Evolutionary conservation across 2,888 invertebrate genomes (phyloP).

Genomic region (Phortica magna): DNA sequence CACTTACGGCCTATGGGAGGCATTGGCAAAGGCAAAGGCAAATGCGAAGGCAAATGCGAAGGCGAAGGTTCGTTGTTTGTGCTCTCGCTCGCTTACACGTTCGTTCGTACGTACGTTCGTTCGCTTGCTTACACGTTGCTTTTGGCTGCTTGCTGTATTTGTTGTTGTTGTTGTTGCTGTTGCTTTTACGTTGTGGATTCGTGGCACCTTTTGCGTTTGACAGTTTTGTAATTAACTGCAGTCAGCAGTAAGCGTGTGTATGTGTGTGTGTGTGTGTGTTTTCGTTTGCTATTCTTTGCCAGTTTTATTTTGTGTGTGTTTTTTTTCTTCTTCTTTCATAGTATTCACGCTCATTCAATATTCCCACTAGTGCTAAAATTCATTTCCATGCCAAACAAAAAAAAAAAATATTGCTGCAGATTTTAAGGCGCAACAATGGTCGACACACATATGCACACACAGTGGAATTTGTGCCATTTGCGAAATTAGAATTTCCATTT

Average conservation of each 20-base stretch:
- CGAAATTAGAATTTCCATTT: conserved; percentile 39
- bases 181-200: conserved; percentile 54
- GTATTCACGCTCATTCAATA: conserved; percentile 12
- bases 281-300: not conserved
- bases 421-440: conserved; percentile 59
- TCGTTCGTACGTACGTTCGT: conserved; percentile 49
- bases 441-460: not conserved
- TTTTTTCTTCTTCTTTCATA: conserved; percentile 11
- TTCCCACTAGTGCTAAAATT: conserved; percentile 26
- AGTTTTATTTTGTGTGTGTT: not conserved
- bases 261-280: not conserved
- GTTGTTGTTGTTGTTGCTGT: conserved; percentile 1
- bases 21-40: not conserved
- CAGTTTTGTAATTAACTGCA: conserved; percentile 79
- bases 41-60: too few species aligned
- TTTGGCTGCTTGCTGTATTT: not conserved
- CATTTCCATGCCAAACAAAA: conserved; percentile 30
- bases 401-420: conserved; percentile 63
- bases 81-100: conserved; percentile 50
- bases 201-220: conserved; percentile 77
- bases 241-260: conserved; percentile 53
- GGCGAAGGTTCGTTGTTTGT: conserved; percentile 43
- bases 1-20: not conserved
- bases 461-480: conserved; percentile 18
- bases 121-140: conserved; percentile 35